Percentiles rank a stretch among this genome's conserved stretches.
phyloP scores from a whole-genome alignment of 2,797 vertebrate species.

The Falco novaeseelandiae region DNA sequence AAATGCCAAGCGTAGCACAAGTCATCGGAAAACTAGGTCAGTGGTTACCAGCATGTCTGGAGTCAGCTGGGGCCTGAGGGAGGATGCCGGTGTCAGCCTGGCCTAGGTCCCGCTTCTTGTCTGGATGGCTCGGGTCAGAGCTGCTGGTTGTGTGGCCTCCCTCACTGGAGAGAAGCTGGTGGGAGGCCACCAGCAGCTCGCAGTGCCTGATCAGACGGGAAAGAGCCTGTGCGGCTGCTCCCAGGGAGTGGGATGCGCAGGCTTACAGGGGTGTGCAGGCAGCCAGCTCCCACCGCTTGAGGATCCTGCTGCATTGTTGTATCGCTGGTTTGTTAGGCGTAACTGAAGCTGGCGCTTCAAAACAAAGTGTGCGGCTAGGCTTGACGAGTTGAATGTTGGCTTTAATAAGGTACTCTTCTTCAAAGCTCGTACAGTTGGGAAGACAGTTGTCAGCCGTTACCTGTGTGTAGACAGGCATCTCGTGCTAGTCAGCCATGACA shows the following conservation, averaged over 20 bases:
- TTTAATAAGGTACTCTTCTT: background rate
- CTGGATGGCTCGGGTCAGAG: background rate
- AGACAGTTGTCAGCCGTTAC: background rate
- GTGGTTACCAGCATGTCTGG: background rate
- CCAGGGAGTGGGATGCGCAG: background rate
- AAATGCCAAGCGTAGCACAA: background rate
- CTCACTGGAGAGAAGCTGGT: background rate
- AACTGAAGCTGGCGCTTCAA: background rate
- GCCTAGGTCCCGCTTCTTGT: background rate
- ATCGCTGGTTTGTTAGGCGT: background rate
- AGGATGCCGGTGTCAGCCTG: background rate
- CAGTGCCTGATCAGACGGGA: background rate
- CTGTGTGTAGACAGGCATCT: background rate
- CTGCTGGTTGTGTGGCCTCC: background rate
- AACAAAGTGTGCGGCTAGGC: background rate
- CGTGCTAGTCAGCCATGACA: background rate
- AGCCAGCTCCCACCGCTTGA: background rate
- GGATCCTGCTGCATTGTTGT: background rate
- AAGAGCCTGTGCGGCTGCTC: background rate
- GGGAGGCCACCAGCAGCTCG: background rate
- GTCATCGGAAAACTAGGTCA: background rate
- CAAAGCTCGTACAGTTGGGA: background rate
- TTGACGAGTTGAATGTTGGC: background rate
- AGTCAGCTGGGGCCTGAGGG: background rate
- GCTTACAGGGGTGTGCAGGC: fast-evolving